Base-by-base conservation (phyloP, 92 coral and sea anemone species). In the Porites evermanni region DNA sequence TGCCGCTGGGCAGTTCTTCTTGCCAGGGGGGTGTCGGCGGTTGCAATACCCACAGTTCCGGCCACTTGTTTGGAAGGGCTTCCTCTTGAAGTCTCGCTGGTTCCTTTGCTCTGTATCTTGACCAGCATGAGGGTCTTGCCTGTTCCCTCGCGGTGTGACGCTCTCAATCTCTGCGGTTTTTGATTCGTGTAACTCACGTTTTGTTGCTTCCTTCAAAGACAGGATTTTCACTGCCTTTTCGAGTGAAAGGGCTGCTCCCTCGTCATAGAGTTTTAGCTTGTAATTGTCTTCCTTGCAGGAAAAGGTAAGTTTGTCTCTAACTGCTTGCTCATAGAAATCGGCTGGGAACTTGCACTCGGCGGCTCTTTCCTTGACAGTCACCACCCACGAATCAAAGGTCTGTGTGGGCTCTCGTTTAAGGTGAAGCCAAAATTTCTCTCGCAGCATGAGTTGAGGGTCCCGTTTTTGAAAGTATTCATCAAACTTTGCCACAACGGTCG, bases 1-100 rank as follows among this genome's bases (percentile, higher is more conserved):
- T 17, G 93, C 92, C 21, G 93, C 93, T 85, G 90, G 87, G 83
- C 87, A 89, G 63, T 89, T 70, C 74, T 65, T 85, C 85, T 75
- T 89, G 47, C 18, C 29, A 1, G 29, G 29, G 29, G 29, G 29
- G 29, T 26, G 29, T 26, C 29, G 29, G 29, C 29, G 29, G 29
- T 26, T 26, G 29, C 29, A 26, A 26, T 26, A 26, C 29, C 29
- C 29, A 26, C 29, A 26, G 29, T 26, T 26, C 29, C 29, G 29
- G 29, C 29, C 29, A 26, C 29, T 26, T 26, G 29, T 26, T 26
- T 26, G 29, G 29, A 26, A 26, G 29, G 29, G 29, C 29, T 26
- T 26, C 29, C 29, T 26, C 29, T 26, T 26, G 29, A 26, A 26
- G 29, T 26, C 29, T 26, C 29, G 29, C 29, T 26, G 29, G 29